These are phyloP conservation scores for Myotis daubentonii DNA, from an alignment of 2,797 vertebrate species.

Conservation along the genomic window DNA sequence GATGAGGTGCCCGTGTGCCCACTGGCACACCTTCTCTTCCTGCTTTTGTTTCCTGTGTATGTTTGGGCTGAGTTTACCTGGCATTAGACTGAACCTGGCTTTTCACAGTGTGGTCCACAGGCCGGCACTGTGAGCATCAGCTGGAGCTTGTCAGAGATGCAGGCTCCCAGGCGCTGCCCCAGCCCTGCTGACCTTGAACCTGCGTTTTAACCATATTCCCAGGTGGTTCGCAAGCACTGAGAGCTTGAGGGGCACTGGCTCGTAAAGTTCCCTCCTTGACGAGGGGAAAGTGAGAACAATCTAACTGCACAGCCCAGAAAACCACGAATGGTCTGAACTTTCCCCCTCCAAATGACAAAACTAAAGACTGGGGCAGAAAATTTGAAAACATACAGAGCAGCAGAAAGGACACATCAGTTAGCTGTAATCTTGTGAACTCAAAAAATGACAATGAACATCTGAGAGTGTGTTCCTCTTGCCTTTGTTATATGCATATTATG, in stretches of 20 bases:
- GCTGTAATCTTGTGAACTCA: background rate
- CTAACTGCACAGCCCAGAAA: background rate
- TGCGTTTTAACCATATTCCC: background rate
- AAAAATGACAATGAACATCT: background rate
- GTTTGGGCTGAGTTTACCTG: background rate
- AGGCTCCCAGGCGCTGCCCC: background rate
- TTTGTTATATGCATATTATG: background rate
- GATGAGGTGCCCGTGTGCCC: accelerated
- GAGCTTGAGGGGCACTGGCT: background rate
- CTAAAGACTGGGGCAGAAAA: background rate
- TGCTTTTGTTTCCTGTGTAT: background rate
- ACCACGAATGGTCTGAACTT: background rate
- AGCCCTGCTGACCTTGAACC: background rate
- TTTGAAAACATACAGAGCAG: background rate
- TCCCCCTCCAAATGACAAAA: background rate
- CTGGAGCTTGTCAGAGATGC: background rate
- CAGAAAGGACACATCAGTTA: background rate
- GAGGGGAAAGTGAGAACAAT: background rate
- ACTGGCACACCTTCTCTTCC: accelerated
- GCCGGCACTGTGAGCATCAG: background rate
- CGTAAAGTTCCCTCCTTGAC: background rate
- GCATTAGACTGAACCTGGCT: background rate
- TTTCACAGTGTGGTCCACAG: background rate
- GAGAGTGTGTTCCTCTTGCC: background rate
- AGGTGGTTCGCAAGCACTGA: background rate